Conservation (phyloP, 2,113 vertebrate species). For the Burhinus oedicnemus region DNA sequence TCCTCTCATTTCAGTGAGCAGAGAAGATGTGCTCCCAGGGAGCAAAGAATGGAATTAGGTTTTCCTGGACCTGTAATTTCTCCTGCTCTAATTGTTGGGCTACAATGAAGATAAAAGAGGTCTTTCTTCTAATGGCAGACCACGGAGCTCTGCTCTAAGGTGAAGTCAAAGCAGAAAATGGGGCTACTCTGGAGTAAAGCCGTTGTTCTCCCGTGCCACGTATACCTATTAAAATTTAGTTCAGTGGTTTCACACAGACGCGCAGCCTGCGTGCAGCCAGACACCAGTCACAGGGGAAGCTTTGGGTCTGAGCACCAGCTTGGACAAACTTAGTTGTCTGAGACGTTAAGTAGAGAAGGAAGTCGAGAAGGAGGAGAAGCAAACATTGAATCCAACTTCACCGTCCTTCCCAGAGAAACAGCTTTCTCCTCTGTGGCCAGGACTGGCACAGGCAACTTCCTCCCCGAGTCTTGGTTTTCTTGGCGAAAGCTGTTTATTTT, state of each 20-base stretch:
- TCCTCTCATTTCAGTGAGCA: neutral
- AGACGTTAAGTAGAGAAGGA: neutral
- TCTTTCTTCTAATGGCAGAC: neutral
- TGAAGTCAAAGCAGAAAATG: neutral
- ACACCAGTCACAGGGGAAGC: neutral
- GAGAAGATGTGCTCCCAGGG: neutral
- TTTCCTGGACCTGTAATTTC: neutral
- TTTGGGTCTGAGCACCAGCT: neutral
- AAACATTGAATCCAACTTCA: conserved; percentile 9
- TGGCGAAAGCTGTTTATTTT: conserved; percentile 66
- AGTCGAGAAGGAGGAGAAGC: neutral
- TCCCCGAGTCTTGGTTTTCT: conserved; percentile 60
- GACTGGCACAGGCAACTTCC: conserved; percentile 72
- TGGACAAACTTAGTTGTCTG: neutral
- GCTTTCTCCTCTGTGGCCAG: conserved; percentile 68
- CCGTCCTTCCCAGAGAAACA: conserved; percentile 52
- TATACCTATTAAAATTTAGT: neutral
- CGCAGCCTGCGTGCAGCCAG: neutral
- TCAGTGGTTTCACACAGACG: neutral
- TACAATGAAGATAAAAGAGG: neutral
- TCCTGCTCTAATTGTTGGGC: neutral
- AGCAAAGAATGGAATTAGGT: neutral
- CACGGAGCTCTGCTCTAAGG: neutral
- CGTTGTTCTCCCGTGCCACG: neutral
- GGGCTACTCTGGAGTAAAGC: neutral